Evolutionary conservation across 2,888 invertebrate species (phyloP).

Genomic region (Taenaris catops): DNA sequence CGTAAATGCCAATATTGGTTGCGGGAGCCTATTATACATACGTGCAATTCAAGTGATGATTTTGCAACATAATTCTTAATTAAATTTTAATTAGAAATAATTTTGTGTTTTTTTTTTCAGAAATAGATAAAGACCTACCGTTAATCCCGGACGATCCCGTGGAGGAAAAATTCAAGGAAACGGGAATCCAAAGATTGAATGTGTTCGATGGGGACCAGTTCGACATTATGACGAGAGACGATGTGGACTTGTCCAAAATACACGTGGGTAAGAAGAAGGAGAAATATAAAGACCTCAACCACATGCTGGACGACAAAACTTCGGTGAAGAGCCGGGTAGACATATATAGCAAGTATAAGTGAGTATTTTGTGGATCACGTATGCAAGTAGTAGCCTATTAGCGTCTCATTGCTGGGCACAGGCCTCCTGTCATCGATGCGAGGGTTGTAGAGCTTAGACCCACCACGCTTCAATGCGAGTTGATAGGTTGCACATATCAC

Average conservation of each 20-base stretch:
- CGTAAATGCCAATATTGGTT: too few species aligned
- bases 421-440: too few species aligned
- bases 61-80: too few species aligned
- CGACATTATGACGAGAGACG: conserved; percentile 84
- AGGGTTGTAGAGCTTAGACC: too few species aligned
- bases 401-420: too few species aligned
- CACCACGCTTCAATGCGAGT: too few species aligned
- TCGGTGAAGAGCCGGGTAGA: conserved; percentile 70
- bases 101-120: too few species aligned
- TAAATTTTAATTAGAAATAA: too few species aligned
- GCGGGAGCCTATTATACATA: too few species aligned
- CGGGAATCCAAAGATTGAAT: conserved; percentile 81
- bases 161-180: conserved; percentile 73
- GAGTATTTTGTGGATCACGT: conserved; percentile 39
- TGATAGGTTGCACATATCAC: too few species aligned
- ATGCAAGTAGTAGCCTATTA: too few species aligned
- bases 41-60: too few species aligned
- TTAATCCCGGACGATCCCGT: conserved; percentile 82
- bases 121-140: conserved; percentile 74
- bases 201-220: conserved; percentile 89
- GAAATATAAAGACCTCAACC: conserved; percentile 79
- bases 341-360: conserved; percentile 81
- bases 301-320: conserved; percentile 86
- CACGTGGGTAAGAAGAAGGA: conserved; percentile 81
- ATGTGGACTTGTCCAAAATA: conserved; percentile 66